Evolutionary conservation across 2,113 vertebrate genomes (phyloP), one percentile per base, ranked within the genome.

Genomic region (Athene cunicularia): DNA sequence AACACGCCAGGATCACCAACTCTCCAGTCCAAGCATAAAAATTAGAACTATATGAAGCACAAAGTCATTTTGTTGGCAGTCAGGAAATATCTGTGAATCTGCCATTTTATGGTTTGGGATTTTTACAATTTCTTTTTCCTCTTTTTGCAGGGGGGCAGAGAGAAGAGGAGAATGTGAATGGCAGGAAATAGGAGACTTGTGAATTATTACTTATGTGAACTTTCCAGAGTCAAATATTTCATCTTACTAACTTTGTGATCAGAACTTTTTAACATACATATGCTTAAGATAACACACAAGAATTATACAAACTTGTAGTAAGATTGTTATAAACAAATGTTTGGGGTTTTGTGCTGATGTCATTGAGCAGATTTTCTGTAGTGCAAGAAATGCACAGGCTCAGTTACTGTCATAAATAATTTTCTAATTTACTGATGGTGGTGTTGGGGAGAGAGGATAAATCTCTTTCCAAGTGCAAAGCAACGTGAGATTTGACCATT

Each of bases 61-160:
- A 20, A 87, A 93, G 85, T 85, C 26, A 89, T 75, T 94, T 70
- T 63, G 22, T 55, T 94, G 95, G 93, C 93, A 96, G 80, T 59
- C 85, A 88, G 85, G 92, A 97, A 94, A 95, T 92, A 94, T 71
- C 71, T 86, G 55, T 47, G 91, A 74, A 95, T 93, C 91, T 95
- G 86, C 72, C 86, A 93, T 96, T 88, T 96, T 96, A 88, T 86
- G 83, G 72, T 91, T 80, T 80, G 59, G 83, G 75, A 88, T 20
- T 96, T 95, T 94, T 88, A 94, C 75, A 88, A 74, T 62, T 91
- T 86, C 59, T 83, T 91, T 79, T 87, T 87, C 73, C 81, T 86
- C 63, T 70, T 91, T 88, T 76, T 95, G 35, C 58, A 74, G 63
- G 22, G 50, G 14, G n/a, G 41, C 49, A 86, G 63, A 76, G n/a